Conservation (phyloP, 1,140 invertebrate genomes). For the Brachionus paranguensis region DNA sequence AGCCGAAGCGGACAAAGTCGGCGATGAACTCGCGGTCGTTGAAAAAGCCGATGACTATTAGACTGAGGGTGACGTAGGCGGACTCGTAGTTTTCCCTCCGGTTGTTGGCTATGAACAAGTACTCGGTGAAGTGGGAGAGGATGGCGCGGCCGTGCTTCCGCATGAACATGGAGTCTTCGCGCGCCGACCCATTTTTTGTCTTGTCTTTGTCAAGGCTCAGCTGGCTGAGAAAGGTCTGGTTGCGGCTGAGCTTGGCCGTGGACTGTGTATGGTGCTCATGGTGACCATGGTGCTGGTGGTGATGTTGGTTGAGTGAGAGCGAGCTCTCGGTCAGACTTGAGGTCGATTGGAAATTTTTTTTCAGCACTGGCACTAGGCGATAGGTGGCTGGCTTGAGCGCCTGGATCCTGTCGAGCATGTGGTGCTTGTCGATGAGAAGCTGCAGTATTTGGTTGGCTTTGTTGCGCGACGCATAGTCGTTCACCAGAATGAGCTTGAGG, state of each 20-base stretch:
- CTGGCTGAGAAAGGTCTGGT: slow-evolving; percentile 36
- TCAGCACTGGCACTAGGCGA: background rate
- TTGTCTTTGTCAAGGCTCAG: background rate
- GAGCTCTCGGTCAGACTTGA: background rate
- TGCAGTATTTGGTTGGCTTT: slow-evolving; percentile 29
- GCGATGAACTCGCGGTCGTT: background rate
- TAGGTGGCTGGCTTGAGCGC: background rate
- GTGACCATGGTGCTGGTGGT: background rate
- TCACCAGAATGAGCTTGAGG: background rate
- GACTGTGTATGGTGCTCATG: background rate
- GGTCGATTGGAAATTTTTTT: background rate
- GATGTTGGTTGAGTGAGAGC: background rate
- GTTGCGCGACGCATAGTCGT: background rate
- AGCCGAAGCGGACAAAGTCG: slow-evolving; percentile 28
- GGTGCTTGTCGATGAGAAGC: slow-evolving; percentile 14
- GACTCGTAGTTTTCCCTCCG: slow-evolving; percentile 22
- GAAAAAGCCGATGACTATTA: slow-evolving; percentile 14
- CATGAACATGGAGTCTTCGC: slow-evolving; percentile 11
- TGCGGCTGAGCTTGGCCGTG: background rate
- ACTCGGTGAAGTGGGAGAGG: slow-evolving; percentile 18
- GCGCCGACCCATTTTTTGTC: background rate
- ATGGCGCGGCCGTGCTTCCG: slow-evolving; percentile 8
- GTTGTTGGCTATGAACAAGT: slow-evolving; percentile 26
- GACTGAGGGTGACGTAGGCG: background rate
- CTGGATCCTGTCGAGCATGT: background rate